Conservation (phyloP, 2,797 vertebrate species). For the Euthynnus affinis region DNA sequence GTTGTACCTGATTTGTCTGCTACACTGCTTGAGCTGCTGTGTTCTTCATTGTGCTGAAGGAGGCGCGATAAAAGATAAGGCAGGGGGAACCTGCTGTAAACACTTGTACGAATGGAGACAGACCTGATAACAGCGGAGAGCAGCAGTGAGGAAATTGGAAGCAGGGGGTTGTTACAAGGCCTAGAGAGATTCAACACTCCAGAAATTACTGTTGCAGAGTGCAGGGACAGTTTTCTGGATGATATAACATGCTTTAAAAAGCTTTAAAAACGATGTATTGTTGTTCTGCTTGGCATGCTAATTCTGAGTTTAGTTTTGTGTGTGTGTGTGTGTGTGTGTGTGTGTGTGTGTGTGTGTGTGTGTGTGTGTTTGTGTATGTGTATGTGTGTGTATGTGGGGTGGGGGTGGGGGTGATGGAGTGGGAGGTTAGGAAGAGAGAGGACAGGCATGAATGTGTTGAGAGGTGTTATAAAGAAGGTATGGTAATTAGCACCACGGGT, state of each 20-base stretch:
- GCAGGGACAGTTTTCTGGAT: constrained; percentile 69
- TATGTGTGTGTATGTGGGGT: background rate
- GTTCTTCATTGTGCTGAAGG: constrained; percentile 64
- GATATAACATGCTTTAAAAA: constrained; percentile 74
- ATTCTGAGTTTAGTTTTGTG: constrained; percentile 66
- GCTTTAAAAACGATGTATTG: constrained; percentile 69
- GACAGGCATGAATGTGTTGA: constrained; percentile 76
- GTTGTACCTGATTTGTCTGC: constrained; percentile 32
- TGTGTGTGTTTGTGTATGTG: constrained; percentile 25
- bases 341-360: background rate
- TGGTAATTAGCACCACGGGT: constrained; percentile 84
- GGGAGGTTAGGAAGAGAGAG: constrained; percentile 64
- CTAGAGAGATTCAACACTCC: constrained; percentile 64
- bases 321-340: constrained; percentile 20
- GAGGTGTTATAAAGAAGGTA: constrained; percentile 80
- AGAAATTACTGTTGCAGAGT: constrained; percentile 71
- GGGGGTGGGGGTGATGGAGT: constrained; percentile 57
- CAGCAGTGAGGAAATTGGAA: constrained; percentile 76
- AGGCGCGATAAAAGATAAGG: constrained; percentile 75
- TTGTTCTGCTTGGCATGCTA: constrained; percentile 71
- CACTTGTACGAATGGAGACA: constrained; percentile 73
- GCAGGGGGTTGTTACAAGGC: constrained; percentile 63
- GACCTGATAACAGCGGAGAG: constrained; percentile 76
- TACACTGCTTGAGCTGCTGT: constrained; percentile 58
- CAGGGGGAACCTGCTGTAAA: constrained; percentile 66